Percentiles rank a stretch among this genome's conserved stretches.
Conservation (phyloP, 1,140 invertebrate species). For the Oscheius sp. region DNA sequence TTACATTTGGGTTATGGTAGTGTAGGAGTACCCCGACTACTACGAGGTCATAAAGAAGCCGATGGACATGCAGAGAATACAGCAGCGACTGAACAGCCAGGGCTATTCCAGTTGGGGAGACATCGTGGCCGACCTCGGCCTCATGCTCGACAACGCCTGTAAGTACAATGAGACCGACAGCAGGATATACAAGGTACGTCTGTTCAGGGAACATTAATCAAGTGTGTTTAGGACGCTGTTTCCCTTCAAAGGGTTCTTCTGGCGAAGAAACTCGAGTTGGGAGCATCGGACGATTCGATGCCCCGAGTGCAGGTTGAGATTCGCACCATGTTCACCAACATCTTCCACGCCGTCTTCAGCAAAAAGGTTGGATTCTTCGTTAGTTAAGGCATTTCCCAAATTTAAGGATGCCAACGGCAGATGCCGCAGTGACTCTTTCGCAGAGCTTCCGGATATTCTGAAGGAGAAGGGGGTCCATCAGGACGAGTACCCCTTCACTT, state of each 20-base stretch:
- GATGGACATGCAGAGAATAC: constrained; percentile 86
- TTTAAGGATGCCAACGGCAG: constrained; percentile 80
- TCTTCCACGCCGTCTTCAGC: constrained; percentile 91
- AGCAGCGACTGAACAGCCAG: constrained; percentile 36
- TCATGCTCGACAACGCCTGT: constrained; percentile 99
- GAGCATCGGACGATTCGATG: constrained; percentile 57
- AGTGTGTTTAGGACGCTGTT: constrained; percentile 74
- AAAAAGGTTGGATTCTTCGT: constrained; percentile 66
- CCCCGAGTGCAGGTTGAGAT: constrained; percentile 76
- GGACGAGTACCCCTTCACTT: constrained; percentile 59
- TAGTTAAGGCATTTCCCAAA: constrained; percentile 25
- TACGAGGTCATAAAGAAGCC: constrained; percentile 91
- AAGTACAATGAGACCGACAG: constrained; percentile 99
- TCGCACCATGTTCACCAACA: constrained; percentile 82
- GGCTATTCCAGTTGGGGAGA: constrained; percentile 73
- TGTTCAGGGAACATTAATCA: background rate
- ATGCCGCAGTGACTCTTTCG: constrained; percentile 91
- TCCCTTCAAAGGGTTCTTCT: constrained; percentile 84
- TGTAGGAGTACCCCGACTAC: constrained; percentile 86
- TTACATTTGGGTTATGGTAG: constrained; percentile 19
- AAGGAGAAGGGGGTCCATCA: constrained; percentile 71
- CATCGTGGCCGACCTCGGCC: constrained; percentile 83
- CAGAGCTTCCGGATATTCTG: constrained; percentile 86
- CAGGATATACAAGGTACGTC: constrained; percentile 85
- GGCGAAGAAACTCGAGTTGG: constrained; percentile 82